Evolutionary conservation across 1,140 invertebrate genomes (phyloP), one percentile per base, ranked within the genome.

Genomic region (Drosophila virilis): DNA sequence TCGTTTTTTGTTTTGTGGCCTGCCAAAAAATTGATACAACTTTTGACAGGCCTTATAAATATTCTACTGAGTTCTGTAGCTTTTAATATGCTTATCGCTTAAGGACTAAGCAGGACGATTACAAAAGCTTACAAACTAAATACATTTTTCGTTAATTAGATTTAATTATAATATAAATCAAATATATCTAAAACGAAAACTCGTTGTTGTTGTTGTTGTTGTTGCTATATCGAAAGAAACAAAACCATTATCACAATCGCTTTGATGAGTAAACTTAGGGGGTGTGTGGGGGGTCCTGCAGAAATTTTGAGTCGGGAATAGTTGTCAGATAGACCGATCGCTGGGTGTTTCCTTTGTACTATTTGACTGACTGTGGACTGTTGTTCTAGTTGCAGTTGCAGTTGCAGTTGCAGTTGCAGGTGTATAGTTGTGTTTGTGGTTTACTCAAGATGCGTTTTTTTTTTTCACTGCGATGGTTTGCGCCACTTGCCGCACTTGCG

Each of bases 191-290:
- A 58, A 65, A 68, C 42, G 15, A 57, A 77, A 83, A 72, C 43
- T 65, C 64, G 60, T 50, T 70, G 69, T 66, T 64, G 66, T 58
- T 74, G 70, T 66, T 71, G 8, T 57, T 40, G 42, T 74, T 64
- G 66, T 58, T 74, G 70, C 51, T 77, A 58, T 68, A 48, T 79
- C 73, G 84, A 88, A 91, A 75, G 84, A 88, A 91, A 91, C 80
- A 91, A 91, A 91, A 91, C 78, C 78, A 77, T 91, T 91, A 91
- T 91, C 90, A 91, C 90, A 91, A 91, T 91, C 80, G 90, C 90
- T 91, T 91, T 90, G 90, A 91, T 91, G 90, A 91, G 82, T 89
- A 89, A 89, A 80, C 74, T 83, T 68, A 71, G 17, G 17, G 17
- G 17, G 17, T 17, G 17, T 17, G 74, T 54, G 57, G 37, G 13